phyloP scores from a whole-genome alignment of 2,797 vertebrate species.

The Microctenopoma lineatum region DNA sequence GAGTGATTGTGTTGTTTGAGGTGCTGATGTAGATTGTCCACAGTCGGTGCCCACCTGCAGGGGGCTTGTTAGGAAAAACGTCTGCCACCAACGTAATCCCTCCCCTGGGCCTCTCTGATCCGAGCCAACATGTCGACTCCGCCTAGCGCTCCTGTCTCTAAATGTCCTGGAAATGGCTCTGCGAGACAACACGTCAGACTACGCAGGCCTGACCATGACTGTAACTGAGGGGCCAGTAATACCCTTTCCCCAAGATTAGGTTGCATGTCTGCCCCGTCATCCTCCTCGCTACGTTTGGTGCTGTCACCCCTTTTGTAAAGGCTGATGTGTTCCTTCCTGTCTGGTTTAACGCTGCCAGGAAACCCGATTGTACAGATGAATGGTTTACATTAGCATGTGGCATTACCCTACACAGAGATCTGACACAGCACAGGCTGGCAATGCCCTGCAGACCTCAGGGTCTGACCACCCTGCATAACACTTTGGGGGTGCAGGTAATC shows the following conservation, averaged over 20 bases:
- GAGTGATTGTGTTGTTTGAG: conserved; percentile 39
- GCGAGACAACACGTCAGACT: conserved; percentile 58
- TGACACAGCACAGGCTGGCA: conserved; percentile 61
- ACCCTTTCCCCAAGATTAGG: conserved; percentile 53
- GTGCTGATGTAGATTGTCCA: conserved; percentile 61
- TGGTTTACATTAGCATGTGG: conserved; percentile 65
- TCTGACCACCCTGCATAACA: conserved; percentile 62
- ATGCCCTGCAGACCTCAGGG: conserved; percentile 39
- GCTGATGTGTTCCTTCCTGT: conserved; percentile 78
- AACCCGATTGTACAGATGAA: conserved; percentile 63
- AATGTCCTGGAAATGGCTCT: conserved; percentile 61
- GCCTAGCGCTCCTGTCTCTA: conserved; percentile 32
- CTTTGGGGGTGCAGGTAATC: conserved; percentile 42
- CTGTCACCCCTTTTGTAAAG: conserved; percentile 66
- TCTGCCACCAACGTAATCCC: conserved; percentile 37
- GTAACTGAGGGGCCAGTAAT: conserved; percentile 44
- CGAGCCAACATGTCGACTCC: conserved; percentile 15
- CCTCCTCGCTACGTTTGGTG: conserved; percentile 42
- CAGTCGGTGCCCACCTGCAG: conserved; percentile 48
- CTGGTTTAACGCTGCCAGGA: conserved; percentile 55
- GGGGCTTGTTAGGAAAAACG: conserved; percentile 43
- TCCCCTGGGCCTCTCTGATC: conserved; percentile 44
- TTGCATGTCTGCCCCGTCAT: conserved; percentile 51
- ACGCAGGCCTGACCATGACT: conserved; percentile 49
- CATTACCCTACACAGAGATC: conserved; percentile 38